Percentiles rank a stretch among this genome's conserved stretches.
phyloP scores from a whole-genome alignment of 2,797 vertebrate genomes.

The Ambastaia sidthimunki region DNA sequence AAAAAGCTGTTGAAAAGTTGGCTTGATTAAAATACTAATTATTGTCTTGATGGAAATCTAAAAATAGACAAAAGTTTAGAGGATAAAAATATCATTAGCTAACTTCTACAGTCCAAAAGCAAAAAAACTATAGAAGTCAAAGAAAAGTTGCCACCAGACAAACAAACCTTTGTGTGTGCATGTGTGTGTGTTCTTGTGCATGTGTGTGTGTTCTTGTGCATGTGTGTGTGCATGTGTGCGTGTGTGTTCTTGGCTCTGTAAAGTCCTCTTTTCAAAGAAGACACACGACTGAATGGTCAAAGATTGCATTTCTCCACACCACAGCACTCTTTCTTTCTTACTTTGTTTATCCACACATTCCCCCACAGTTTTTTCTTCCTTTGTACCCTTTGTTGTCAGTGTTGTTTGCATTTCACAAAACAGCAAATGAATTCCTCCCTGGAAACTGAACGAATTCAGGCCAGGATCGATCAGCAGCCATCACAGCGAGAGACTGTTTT shows the following conservation, averaged over 20 bases:
- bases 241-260: neutral
- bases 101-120: neutral
- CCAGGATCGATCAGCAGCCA: constrained; percentile 41
- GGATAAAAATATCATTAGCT: neutral
- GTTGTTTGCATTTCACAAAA: constrained; percentile 69
- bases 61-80: neutral
- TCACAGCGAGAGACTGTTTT: constrained; percentile 41
- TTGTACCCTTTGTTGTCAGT: constrained; percentile 60
- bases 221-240: neutral
- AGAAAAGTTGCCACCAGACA: neutral
- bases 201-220: constrained; percentile 3
- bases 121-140: neutral
- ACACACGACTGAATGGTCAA: constrained; percentile 56
- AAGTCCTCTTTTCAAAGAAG: constrained; percentile 25
- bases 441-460: constrained; percentile 43
- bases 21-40: neutral
- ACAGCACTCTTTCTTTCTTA: constrained; percentile 53
- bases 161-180: neutral
- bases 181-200: neutral
- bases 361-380: constrained; percentile 67
- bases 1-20: no score
- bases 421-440: constrained; percentile 66
- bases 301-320: constrained; percentile 61
- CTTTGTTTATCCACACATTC: constrained; percentile 64
- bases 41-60: neutral